Conservation (phyloP, 2,888 invertebrate genomes). For the Lasioglossum malachurum region DNA sequence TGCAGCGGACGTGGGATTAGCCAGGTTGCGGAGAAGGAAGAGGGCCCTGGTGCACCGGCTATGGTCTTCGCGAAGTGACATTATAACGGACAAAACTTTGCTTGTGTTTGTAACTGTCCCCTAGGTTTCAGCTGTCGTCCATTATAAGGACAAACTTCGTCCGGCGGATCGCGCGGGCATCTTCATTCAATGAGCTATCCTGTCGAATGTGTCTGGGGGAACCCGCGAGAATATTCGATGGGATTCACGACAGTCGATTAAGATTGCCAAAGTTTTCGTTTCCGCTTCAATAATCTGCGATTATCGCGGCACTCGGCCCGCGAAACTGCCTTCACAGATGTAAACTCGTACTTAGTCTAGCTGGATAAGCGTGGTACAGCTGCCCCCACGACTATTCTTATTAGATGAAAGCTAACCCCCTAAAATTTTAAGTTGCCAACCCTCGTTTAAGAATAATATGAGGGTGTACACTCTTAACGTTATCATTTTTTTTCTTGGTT, state of each 20-base stretch:
- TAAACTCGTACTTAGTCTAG: no score
- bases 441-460: no score
- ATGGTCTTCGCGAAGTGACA: constrained; percentile 50
- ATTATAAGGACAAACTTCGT: constrained; percentile 47
- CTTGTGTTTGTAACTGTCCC: constrained; percentile 63
- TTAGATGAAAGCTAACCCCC: no score
- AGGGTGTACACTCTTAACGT: no score
- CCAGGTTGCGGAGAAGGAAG: constrained; percentile 66
- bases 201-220: neutral
- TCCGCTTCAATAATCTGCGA: neutral
- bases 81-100: constrained; percentile 62
- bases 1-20: constrained; percentile 82
- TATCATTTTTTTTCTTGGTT: no score
- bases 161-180: neutral
- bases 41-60: constrained; percentile 42
- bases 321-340: neutral
- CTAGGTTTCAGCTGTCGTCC: constrained; percentile 53
- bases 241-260: neutral
- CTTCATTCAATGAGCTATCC: constrained; percentile 21
- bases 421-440: no score
- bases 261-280: neutral
- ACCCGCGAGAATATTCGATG: neutral
- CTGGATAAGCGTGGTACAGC: no score
- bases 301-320: neutral
- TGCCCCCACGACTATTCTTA: no score